phyloP scores from a whole-genome alignment of 2,797 vertebrate genomes.

The Megaceryle alcyon region DNA sequence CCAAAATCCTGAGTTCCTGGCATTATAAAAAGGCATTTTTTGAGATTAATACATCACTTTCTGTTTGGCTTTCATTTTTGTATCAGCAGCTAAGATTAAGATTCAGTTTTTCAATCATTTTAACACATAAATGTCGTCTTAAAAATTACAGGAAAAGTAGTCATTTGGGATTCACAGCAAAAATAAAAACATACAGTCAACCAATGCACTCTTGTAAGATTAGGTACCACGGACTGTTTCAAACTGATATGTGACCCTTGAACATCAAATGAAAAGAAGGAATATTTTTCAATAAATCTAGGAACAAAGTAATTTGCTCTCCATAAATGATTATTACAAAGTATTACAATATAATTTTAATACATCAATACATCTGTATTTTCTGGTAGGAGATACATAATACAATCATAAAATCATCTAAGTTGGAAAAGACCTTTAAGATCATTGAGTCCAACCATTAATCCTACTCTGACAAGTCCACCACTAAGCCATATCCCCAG shows the following conservation, averaged over 20 bases:
- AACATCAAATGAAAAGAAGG: background rate
- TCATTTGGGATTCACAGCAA: background rate
- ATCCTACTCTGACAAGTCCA: too few species aligned
- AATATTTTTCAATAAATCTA: background rate
- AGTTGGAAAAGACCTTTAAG: too few species aligned
- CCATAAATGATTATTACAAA: background rate
- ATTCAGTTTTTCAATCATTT: background rate
- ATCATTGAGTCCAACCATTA: too few species aligned
- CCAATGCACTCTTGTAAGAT: background rate
- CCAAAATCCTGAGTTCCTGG: background rate
- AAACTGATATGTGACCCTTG: background rate
- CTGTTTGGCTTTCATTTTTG: background rate
- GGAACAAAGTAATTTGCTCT: background rate
- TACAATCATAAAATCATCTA: too few species aligned
- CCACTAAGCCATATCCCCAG: too few species aligned
- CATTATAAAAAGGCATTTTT: background rate
- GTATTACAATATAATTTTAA: background rate
- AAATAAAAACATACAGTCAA: background rate
- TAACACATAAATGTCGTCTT: background rate
- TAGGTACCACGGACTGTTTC: background rate
- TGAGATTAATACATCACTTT: background rate
- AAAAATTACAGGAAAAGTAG: background rate
- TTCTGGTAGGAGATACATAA: background rate
- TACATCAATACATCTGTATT: background rate
- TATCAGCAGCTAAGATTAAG: background rate